Evolutionary conservation across 2,888 invertebrate species (phyloP), one percentile per base, ranked within the genome.

Genomic region (Ophion ventricosus): DNA sequence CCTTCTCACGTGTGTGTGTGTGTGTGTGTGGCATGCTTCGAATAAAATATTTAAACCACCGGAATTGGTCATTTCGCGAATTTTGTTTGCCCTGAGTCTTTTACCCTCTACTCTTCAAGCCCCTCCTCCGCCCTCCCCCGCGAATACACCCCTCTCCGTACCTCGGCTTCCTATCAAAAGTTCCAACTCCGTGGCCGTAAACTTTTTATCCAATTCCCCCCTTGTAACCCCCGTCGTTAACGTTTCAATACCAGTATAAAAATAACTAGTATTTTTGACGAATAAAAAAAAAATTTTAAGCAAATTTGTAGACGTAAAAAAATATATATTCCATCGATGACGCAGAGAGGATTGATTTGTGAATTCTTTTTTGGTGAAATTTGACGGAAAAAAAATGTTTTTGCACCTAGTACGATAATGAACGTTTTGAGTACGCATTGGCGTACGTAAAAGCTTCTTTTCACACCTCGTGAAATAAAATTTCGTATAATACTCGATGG

Each of bases 31-130:
- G 57, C 57, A 8, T 57, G 57, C 23, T 57, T 20, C 20, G 57
- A 57, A 57, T 57, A 57, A 57, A 57, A 57, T 57, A 57, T 57
- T 57, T 57, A 57, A 57, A 20, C 57, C 20, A 23, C 57, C 57
- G 57, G 57, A 57, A 57, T 57, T 23, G 57, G 57, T 57, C 57
- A 57, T 57, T 57, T 57, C 57, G 20, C 57, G n/a, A 57, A 57
- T 57, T 23, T 23, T 23, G 20, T 20, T 57, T 23, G 57, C 57
- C 23, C 23, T 23, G 20, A 7, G 8, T 57, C 23, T 20, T 57
- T 23, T 57, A 8, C 23, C 20, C 20, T 57, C n/a, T 23, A 23
- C 57, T 11, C 57, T 20, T 57, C n/a, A 57, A n/a, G n/a, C n/a
- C n/a, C 57, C 14, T 57, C 10, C 4, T 11, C n/a, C 11, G 10